Conservation (phyloP, 53 echinoderm and acorn worm species). For the Glandiceps talaboti region DNA sequence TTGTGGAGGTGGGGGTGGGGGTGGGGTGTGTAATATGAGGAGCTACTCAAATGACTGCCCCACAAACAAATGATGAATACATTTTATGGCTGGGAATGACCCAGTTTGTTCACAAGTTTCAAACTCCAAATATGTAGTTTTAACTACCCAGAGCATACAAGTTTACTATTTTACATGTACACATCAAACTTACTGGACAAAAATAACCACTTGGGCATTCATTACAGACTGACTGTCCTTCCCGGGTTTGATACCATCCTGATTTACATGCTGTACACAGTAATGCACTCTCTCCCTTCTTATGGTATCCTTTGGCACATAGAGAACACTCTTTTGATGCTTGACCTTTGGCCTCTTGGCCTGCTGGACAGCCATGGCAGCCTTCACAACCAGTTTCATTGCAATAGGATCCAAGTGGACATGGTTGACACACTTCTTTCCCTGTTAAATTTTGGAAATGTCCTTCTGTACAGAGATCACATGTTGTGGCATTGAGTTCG, state of each 20-base stretch:
- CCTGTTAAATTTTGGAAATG: slow-evolving; percentile 13
- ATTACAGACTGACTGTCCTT: slow-evolving; percentile 29
- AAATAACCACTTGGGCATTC: slow-evolving; percentile 38
- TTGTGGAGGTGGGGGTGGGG: too few species aligned
- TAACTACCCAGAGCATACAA: not conserved
- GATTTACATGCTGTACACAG: slow-evolving; percentile 31
- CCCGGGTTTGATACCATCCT: slow-evolving; percentile 51
- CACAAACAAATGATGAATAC: too few species aligned
- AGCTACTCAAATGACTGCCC: too few species aligned
- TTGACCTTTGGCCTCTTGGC: slow-evolving; percentile 17
- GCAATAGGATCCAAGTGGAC: slow-evolving; percentile 21
- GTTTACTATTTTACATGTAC: not conserved
- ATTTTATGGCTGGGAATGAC: too few species aligned
- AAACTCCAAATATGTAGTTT: too few species aligned
- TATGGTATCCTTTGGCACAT: slow-evolving; percentile 35
- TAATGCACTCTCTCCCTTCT: slow-evolving; percentile 4
- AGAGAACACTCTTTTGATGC: slow-evolving; percentile 34
- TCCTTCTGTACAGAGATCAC: not conserved
- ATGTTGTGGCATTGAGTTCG: not conserved
- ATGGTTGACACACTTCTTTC: slow-evolving; percentile 10
- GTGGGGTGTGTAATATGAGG: too few species aligned
- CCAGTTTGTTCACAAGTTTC: too few species aligned
- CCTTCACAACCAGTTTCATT: slow-evolving; percentile 31
- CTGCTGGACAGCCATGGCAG: slow-evolving; percentile 47
- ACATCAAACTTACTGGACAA: slow-evolving; percentile 48